Evolutionary conservation across 1,140 invertebrate species (phyloP).

Genomic region (Megalonaias nervosa): DNA sequence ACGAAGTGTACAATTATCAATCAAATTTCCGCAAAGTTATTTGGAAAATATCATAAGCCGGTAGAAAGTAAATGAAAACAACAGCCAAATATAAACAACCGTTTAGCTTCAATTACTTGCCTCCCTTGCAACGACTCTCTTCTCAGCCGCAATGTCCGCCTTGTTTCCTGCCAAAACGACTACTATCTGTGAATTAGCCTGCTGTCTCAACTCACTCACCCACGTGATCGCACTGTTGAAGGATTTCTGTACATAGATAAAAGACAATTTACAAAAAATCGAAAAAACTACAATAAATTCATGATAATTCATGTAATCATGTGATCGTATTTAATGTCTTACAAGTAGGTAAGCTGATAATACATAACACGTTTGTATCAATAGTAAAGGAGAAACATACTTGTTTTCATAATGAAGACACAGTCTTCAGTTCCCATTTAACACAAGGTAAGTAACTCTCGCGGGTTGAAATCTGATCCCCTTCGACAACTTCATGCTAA

Average conservation of each 20-base stretch:
- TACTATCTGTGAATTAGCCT: slow-evolving; percentile 98
- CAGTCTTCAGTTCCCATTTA: too few species aligned
- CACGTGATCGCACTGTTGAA: slow-evolving; percentile 98
- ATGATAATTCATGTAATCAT: neutral
- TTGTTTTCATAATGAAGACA: too few species aligned
- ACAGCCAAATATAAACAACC: neutral
- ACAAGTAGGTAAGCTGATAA: neutral
- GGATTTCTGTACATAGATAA: slow-evolving; percentile 81
- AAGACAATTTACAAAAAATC: neutral
- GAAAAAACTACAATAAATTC: neutral
- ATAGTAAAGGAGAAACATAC: too few species aligned
- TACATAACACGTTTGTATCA: neutral
- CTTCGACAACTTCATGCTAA: too few species aligned
- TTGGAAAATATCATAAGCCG: neutral
- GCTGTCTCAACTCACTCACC: slow-evolving; percentile 98
- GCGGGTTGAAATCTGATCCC: too few species aligned
- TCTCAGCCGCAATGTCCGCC: slow-evolving; percentile 95
- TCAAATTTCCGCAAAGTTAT: neutral
- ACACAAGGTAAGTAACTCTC: too few species aligned
- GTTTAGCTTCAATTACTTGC: slow-evolving; percentile 47
- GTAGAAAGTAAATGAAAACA: neutral
- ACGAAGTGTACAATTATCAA: neutral
- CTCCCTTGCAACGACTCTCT: slow-evolving; percentile 92
- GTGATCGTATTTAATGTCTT: neutral
- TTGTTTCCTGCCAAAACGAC: slow-evolving; percentile 90